Conservation (phyloP, 2,113 vertebrate genomes). For the Aphyosemion australe region DNA sequence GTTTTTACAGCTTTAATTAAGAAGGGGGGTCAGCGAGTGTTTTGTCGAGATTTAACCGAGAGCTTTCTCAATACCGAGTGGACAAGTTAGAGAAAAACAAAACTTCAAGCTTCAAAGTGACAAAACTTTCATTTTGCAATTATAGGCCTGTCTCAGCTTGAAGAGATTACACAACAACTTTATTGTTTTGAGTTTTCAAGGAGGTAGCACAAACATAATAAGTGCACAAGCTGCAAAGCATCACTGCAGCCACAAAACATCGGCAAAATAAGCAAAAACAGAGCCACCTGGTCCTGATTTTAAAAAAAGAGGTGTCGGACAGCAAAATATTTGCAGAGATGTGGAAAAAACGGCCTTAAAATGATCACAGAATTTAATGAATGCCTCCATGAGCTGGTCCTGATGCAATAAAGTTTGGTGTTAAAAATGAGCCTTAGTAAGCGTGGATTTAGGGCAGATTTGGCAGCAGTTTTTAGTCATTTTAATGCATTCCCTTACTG, state of each 20-base stretch:
- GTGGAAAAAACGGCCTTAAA: slow-evolving; percentile 23
- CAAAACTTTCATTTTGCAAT: slow-evolving; percentile 38
- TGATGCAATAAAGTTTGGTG: slow-evolving; percentile 2
- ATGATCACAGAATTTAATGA: slow-evolving; percentile 12
- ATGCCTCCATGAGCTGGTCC: slow-evolving; percentile 3
- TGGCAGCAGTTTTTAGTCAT: background rate
- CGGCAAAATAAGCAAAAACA: slow-evolving; percentile 48
- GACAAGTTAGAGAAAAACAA: slow-evolving; percentile 27
- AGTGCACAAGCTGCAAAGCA: slow-evolving; percentile 42
- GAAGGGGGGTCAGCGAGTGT: slow-evolving; percentile 10
- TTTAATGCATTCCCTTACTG: background rate
- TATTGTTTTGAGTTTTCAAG: slow-evolving; percentile 40
- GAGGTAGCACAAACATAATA: slow-evolving; percentile 33
- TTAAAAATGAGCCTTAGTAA: slow-evolving; percentile 9
- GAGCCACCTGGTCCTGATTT: slow-evolving; percentile 11
- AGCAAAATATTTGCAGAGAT: slow-evolving; percentile 13
- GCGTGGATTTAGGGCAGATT: slow-evolving; percentile 7
- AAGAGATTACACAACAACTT: slow-evolving; percentile 29
- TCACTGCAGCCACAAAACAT: slow-evolving; percentile 27
- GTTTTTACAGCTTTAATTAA: slow-evolving; percentile 52
- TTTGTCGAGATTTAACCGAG: slow-evolving; percentile 28
- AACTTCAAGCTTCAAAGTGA: slow-evolving; percentile 13
- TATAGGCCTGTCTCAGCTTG: slow-evolving; percentile 52
- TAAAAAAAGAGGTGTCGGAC: slow-evolving; percentile 24
- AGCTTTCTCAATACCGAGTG: background rate